A percentile compares a stretch with the other conserved stretches of the same genome.
These are phyloP conservation scores for Drosophila kurseongensis DNA, from an alignment of 1,140 invertebrate genomes.

Conservation along the genomic window DNA sequence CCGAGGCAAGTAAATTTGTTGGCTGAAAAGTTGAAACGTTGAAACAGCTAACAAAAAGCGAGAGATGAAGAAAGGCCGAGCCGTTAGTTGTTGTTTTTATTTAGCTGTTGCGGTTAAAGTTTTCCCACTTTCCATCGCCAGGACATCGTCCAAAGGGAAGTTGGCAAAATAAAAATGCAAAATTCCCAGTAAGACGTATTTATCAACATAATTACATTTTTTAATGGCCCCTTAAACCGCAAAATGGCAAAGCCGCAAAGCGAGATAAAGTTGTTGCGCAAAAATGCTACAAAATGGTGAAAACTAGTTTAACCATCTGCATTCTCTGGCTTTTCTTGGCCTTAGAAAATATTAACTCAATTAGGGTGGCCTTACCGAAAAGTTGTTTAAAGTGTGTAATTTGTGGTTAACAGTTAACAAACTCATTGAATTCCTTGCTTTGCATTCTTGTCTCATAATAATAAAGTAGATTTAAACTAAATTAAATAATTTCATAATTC, in stretches of 20 bases:
- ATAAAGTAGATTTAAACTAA: too few species aligned
- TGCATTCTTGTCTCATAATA: too few species aligned
- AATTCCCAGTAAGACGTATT: slow-evolving; percentile 79
- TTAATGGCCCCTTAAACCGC: slow-evolving; percentile 84
- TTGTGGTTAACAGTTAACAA: too few species aligned
- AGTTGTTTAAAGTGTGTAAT: not conserved
- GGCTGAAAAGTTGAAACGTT: slow-evolving; percentile 68
- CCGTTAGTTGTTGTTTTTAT: slow-evolving; percentile 58
- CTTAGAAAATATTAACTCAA: slow-evolving; percentile 21
- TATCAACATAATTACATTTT: slow-evolving; percentile 84
- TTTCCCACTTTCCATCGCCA: slow-evolving; percentile 13
- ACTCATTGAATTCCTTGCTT: too few species aligned
- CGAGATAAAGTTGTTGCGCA: slow-evolving; percentile 52
- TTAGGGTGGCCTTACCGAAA: not conserved
- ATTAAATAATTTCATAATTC: too few species aligned
- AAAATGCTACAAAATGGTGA: slow-evolving; percentile 22
- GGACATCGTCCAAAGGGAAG: slow-evolving; percentile 53
- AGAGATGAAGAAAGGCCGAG: slow-evolving; percentile 48
- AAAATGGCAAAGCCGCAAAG: slow-evolving; percentile 72
- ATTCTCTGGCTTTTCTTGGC: not conserved
- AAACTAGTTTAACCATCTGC: slow-evolving; percentile 6
- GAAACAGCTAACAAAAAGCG: slow-evolving; percentile 46
- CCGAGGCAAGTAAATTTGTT: slow-evolving; percentile 71
- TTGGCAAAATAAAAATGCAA: slow-evolving; percentile 72
- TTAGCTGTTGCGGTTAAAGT: slow-evolving; percentile 71